Evolutionary conservation across 2,113 vertebrate genomes (phyloP).

Genomic region (Choloepus hoffmanni): DNA sequence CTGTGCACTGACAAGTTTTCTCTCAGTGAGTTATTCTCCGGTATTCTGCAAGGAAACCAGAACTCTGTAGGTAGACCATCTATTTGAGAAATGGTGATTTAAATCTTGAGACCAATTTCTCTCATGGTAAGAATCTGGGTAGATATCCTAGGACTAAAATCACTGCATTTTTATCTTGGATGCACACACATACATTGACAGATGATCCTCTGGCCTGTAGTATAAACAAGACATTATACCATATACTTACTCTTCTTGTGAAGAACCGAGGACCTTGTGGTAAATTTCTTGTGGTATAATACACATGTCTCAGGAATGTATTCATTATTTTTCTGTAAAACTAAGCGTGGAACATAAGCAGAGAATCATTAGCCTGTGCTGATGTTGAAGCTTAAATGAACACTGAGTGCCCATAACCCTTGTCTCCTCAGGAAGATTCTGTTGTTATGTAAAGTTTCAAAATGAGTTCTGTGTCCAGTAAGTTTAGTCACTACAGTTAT

Average conservation of each 20-base stretch:
- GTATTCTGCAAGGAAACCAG: background rate
- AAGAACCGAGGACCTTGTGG: background rate
- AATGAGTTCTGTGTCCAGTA: background rate
- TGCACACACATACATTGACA: background rate
- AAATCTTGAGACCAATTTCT: background rate
- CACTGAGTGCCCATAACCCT: background rate
- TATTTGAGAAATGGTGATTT: constrained; percentile 19
- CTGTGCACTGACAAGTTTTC: background rate
- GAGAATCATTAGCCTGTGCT: background rate
- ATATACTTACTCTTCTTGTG: background rate
- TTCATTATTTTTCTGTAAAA: constrained; percentile 4
- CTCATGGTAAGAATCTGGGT: constrained; percentile 8
- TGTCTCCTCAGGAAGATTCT: background rate
- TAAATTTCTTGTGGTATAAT: background rate
- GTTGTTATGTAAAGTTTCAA: background rate
- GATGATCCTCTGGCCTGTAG: background rate
- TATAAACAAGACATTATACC: constrained; percentile 11
- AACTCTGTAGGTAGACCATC: background rate
- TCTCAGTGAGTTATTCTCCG: background rate
- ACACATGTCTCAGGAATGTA: background rate
- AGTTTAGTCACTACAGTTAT: too few relatives aligned
- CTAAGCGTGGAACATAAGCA: background rate
- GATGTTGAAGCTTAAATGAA: background rate
- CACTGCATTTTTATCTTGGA: constrained; percentile 54
- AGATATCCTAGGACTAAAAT: background rate